These are phyloP conservation scores for Epinephelus coioides DNA, from an alignment of 2,797 vertebrate genomes.

Conservation along the genomic window DNA sequence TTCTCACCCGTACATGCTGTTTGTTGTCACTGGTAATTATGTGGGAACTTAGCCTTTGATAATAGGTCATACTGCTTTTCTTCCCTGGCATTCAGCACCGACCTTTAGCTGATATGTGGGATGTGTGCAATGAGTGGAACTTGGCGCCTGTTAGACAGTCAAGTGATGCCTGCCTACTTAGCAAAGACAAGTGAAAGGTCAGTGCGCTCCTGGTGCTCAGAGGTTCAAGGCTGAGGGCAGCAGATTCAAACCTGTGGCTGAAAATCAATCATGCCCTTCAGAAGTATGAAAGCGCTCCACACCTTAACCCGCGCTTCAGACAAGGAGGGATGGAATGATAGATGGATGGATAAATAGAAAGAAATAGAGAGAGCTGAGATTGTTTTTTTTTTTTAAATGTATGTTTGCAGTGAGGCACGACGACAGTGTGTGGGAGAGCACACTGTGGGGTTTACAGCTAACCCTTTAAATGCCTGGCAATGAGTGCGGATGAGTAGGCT, in stretches of 20 bases:
- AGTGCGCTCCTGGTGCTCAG: slow-evolving; percentile 59
- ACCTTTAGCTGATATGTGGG: slow-evolving; percentile 77
- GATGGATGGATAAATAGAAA: slow-evolving; percentile 24
- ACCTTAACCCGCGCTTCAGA: slow-evolving; percentile 42
- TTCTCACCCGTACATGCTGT: neutral
- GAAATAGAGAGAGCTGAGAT: slow-evolving; percentile 26
- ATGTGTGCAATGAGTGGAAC: slow-evolving; percentile 63
- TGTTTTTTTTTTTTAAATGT: slow-evolving; percentile 37
- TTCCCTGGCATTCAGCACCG: slow-evolving; percentile 41
- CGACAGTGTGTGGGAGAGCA: slow-evolving; percentile 47
- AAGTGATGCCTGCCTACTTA: slow-evolving; percentile 75
- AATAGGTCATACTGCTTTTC: slow-evolving; percentile 34
- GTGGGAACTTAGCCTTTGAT: slow-evolving; percentile 36
- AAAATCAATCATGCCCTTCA: slow-evolving; percentile 81
- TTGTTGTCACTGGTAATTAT: slow-evolving; percentile 25
- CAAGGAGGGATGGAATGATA: slow-evolving; percentile 1
- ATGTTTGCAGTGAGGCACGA: slow-evolving; percentile 30
- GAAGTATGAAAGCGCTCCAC: slow-evolving; percentile 39
- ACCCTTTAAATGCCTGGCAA: slow-evolving; percentile 56
- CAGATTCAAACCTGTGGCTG: slow-evolving; percentile 66
- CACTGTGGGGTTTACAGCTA: slow-evolving; percentile 39
- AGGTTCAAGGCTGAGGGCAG: slow-evolving; percentile 65
- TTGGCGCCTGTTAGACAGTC: slow-evolving; percentile 58
- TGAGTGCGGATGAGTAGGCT: slow-evolving; percentile 33
- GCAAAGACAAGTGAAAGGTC: slow-evolving; percentile 77